Evolutionary conservation across 2,888 invertebrate species (phyloP), one percentile per base, ranked within the genome.

Genomic region (Drosophila acutilabella): DNA sequence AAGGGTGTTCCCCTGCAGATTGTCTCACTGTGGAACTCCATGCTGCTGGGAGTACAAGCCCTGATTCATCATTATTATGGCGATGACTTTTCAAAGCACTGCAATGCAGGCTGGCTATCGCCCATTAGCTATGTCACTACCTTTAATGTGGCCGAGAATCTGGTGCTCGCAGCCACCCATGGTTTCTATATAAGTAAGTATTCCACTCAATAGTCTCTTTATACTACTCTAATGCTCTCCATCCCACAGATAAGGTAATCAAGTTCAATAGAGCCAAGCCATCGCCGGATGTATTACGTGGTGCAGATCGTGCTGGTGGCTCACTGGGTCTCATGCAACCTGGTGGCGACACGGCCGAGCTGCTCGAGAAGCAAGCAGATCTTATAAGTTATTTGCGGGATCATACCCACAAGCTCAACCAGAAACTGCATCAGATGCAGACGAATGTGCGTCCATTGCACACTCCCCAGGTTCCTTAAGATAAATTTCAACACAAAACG

Each of bases 361-460:
- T 95, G 56, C 92, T 95, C 50, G 95, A 95, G 83, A 95, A 95
- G 90, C 95, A 95, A 93, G 95, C 95, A 26, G 95, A 95, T 91
- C 92, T 95, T 8, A 96, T 96, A 74, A 93, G 94, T 84, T 95
- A 95, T 88, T 92, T 95, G 61, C 94, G 94, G 75, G 95, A 95
- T 85, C 95, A 95, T 76, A 95, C 95, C 81, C 93, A 93, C 30
- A 94, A 94, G 83, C 92, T 96, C 44, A 94, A 95, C 75, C 94
- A 94, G 78, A 95, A 94, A 89, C 92, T 96, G 79, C 94, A 95
- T 93, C 92, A 93, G 65, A 90, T 94, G 80, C 94, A 93, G 89
- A 93, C 93, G 52, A 93, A 93, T 90, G 84, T 93, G 62, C 93
- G 92, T 47, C 86, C 89, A 13, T 53, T 79, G 18, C 70, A 64